Conservation (phyloP, 1,140 invertebrate species). For the Agrilus planipennis region DNA sequence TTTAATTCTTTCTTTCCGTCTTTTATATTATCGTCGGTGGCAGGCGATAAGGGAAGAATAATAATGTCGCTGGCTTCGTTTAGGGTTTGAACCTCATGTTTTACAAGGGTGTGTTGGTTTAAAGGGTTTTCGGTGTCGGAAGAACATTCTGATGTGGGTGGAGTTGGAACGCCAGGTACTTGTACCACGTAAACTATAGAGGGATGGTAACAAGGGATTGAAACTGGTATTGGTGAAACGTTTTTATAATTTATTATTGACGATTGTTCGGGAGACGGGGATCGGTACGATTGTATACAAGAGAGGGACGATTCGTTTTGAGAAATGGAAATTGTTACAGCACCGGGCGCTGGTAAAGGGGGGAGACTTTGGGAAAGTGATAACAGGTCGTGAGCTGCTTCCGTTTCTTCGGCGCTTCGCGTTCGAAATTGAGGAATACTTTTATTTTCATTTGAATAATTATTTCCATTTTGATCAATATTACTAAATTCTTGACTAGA, state of each 20-base stretch:
- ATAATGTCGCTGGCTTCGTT: constrained; percentile 24
- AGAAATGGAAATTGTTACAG: constrained; percentile 38
- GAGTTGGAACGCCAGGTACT: constrained; percentile 36
- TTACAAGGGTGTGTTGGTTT: not conserved
- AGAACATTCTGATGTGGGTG: constrained; percentile 58
- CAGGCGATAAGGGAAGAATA: constrained; percentile 29
- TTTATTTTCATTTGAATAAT: constrained; percentile 6
- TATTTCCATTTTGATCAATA: not conserved
- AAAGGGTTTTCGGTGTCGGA: constrained; percentile 50
- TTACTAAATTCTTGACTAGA: not conserved
- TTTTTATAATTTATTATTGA: constrained; percentile 12
- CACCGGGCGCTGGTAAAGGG: constrained; percentile 54
- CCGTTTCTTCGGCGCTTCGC: constrained; percentile 65
- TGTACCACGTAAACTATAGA: constrained; percentile 31
- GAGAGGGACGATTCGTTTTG: constrained; percentile 24
- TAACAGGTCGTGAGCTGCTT: constrained; percentile 73
- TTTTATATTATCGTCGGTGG: constrained; percentile 20
- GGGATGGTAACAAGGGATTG: constrained; percentile 21
- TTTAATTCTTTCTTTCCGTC: not conserved
- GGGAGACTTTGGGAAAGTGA: constrained; percentile 69
- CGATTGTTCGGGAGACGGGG: constrained; percentile 31
- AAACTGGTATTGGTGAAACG: constrained; percentile 13
- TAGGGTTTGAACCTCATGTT: not conserved
- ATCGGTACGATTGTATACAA: constrained; percentile 36
- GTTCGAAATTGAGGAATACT: constrained; percentile 39